Conservation (phyloP, 1,140 invertebrate species). For the Hestina assimilis region DNA sequence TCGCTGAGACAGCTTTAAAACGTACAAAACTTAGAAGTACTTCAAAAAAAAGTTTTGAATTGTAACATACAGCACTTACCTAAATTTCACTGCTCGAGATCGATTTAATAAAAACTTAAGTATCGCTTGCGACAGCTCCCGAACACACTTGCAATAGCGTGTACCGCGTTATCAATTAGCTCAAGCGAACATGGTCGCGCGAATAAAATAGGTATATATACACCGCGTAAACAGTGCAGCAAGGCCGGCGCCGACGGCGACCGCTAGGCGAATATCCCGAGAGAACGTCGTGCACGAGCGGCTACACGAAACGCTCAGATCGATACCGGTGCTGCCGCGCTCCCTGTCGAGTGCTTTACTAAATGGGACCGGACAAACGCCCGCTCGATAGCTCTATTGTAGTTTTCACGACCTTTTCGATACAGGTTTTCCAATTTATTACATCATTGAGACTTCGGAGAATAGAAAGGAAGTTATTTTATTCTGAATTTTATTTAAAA, state of each 20-base stretch:
- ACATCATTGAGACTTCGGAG: not conserved
- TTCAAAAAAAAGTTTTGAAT: slow-evolving; percentile 30
- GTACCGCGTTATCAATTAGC: slow-evolving; percentile 60
- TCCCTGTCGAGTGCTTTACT: slow-evolving; percentile 53
- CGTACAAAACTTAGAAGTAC: not conserved
- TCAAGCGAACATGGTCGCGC: slow-evolving; percentile 62
- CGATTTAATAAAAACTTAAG: slow-evolving; percentile 35
- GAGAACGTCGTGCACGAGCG: slow-evolving; percentile 67
- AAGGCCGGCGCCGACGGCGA: slow-evolving; percentile 73
- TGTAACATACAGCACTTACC: slow-evolving; percentile 41
- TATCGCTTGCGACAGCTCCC: slow-evolving; percentile 27
- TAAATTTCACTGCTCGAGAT: slow-evolving; percentile 39
- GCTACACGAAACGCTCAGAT: slow-evolving; percentile 64
- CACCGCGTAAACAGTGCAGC: slow-evolving; percentile 64
- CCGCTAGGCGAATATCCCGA: slow-evolving; percentile 68
- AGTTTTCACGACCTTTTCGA: not conserved
- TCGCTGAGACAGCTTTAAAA: slow-evolving; percentile 22
- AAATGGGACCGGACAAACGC: slow-evolving; percentile 36
- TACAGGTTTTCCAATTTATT: not conserved
- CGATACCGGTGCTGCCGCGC: slow-evolving; percentile 62
- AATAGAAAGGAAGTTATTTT: not conserved
- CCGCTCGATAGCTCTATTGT: slow-evolving; percentile 5
- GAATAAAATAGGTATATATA: slow-evolving; percentile 58
- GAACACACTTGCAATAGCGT: slow-evolving; percentile 48
- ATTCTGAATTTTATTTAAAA: slow-evolving; percentile 52